Conservation (phyloP, 1,140 invertebrate species). For the Penaeus japonicus region DNA sequence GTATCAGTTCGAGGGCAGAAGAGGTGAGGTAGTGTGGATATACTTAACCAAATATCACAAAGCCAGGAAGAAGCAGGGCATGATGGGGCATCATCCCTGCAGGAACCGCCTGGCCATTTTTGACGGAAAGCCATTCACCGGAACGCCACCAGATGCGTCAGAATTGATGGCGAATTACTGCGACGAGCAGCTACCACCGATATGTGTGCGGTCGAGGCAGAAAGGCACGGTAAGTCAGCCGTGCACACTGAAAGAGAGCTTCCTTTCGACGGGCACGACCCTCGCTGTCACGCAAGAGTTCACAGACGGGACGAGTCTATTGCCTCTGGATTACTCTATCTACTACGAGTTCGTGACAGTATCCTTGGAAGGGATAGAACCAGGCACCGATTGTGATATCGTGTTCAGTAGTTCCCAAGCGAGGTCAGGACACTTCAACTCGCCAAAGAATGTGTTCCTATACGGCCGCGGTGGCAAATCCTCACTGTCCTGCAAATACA, state of each 20-base stretch:
- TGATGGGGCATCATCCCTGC: slow-evolving; percentile 40
- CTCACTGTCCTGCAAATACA: slow-evolving; percentile 45
- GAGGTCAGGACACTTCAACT: slow-evolving; percentile 35
- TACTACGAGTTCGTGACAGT: slow-evolving; percentile 54
- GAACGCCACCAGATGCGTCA: neutral
- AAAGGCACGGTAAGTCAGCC: slow-evolving; percentile 46
- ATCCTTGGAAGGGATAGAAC: neutral
- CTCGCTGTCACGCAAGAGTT: slow-evolving; percentile 52
- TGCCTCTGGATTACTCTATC: slow-evolving; percentile 47
- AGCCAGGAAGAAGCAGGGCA: slow-evolving; percentile 2
- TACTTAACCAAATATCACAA: slow-evolving; percentile 61
- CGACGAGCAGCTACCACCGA: slow-evolving; percentile 55
- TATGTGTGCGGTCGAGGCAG: slow-evolving; percentile 54
- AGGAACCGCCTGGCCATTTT: slow-evolving; percentile 46
- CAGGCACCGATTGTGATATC: slow-evolving; percentile 35
- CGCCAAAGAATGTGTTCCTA: slow-evolving; percentile 45
- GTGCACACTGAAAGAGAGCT: slow-evolving; percentile 48
- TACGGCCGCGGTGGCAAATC: slow-evolving; percentile 43
- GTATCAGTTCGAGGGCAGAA: slow-evolving; percentile 60
- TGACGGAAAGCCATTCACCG: slow-evolving; percentile 7
- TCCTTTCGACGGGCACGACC: slow-evolving; percentile 37
- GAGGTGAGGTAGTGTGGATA: slow-evolving; percentile 61
- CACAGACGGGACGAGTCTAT: slow-evolving; percentile 48
- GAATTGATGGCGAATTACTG: slow-evolving; percentile 45
- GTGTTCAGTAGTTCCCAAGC: slow-evolving; percentile 15